These are phyloP conservation scores for Schizopygopsis pylzovi DNA, from an alignment of 2,797 vertebrate genomes.

Conservation along the genomic window DNA sequence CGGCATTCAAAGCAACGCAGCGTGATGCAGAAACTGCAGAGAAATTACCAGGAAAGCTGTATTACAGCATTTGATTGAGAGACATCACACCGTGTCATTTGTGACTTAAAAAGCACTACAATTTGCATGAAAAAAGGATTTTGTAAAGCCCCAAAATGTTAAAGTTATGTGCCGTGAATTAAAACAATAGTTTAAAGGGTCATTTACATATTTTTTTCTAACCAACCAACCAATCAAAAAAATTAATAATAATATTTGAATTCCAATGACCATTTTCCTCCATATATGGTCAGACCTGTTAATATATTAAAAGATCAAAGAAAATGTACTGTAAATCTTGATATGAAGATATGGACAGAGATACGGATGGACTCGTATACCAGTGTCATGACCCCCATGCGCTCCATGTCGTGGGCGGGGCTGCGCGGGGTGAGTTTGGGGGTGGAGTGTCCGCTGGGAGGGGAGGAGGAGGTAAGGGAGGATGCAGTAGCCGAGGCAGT, in stretches of 20 bases:
- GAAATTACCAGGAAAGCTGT: background rate
- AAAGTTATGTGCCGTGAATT: background rate
- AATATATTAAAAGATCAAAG: background rate
- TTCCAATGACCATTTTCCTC: background rate
- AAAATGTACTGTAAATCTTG: background rate
- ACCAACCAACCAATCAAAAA: too few relatives aligned
- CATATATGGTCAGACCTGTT: background rate
- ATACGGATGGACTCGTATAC: conserved; percentile 69
- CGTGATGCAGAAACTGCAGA: background rate
- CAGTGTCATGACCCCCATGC: conserved; percentile 98
- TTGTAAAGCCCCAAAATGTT: background rate
- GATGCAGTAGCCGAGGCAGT: conserved; percentile 96
- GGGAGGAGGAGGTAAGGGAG: conserved; percentile 94
- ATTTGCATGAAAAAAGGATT: conserved; percentile 5
- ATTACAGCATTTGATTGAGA: background rate
- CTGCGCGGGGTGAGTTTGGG: conserved; percentile 95
- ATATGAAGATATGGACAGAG: background rate
- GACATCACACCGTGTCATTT: background rate
- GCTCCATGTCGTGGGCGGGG: conserved; percentile 94
- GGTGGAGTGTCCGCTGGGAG: conserved; percentile 95
- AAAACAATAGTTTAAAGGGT: conserved; percentile 1
- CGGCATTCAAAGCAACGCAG: background rate
- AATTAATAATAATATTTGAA: background rate
- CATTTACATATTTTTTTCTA: background rate
- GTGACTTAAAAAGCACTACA: background rate